These are phyloP conservation scores for Eurystomus gularis DNA, from an alignment of 2,113 vertebrate species.

Conservation along the genomic window DNA sequence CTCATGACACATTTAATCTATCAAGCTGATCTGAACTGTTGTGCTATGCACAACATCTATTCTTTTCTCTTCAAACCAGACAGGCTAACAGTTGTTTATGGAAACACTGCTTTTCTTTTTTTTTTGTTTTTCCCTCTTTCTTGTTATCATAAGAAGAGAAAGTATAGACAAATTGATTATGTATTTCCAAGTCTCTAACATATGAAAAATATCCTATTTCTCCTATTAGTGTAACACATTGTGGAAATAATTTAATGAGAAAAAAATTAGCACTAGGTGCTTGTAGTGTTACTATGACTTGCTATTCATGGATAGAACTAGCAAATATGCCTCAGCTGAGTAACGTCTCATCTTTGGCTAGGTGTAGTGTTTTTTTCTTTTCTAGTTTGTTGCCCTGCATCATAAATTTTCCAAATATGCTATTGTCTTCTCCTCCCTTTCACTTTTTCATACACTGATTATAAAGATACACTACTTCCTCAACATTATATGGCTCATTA, in stretches of 20 bases:
- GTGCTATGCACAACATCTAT: neutral
- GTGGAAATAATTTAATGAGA: neutral
- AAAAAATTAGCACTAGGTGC: neutral
- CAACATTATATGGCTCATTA: neutral
- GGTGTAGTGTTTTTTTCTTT: neutral
- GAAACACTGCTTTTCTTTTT: neutral
- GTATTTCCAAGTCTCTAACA: neutral
- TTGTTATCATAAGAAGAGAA: neutral
- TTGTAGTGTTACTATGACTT: neutral
- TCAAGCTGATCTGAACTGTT: neutral
- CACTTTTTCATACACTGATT: neutral
- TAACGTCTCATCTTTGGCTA: neutral
- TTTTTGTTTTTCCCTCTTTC: fast-evolving
- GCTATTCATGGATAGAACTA: neutral
- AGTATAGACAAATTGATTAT: neutral
- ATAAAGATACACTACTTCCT: neutral
- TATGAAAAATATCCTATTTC: neutral
- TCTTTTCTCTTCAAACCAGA: neutral
- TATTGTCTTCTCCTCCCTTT: neutral
- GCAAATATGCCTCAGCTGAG: neutral
- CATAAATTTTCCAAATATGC: neutral
- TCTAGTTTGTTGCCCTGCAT: neutral
- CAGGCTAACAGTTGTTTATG: neutral
- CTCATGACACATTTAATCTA: neutral
- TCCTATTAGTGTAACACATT: neutral